A percentile compares a stretch with the other conserved stretches of the same genome.
Conservation (phyloP, 2,113 vertebrate species). For the Oenanthe melanoleuca region DNA sequence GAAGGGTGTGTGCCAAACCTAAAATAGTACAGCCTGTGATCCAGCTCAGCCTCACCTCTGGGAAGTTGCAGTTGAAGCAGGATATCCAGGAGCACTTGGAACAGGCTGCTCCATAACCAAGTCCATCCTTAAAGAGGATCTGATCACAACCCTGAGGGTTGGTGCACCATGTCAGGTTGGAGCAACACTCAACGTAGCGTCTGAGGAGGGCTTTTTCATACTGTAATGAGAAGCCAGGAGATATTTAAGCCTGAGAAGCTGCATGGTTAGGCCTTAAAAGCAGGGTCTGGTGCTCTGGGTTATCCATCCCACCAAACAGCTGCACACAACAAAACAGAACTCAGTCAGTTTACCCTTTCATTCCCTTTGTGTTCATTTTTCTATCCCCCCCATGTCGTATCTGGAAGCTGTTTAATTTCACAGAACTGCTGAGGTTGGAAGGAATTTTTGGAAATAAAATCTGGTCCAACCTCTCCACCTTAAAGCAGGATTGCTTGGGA, state of each 20-base stretch:
- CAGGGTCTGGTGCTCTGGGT: background rate
- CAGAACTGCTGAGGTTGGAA: background rate
- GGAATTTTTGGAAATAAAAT: background rate
- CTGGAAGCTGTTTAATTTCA: background rate
- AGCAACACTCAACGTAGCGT: slow-evolving; percentile 92
- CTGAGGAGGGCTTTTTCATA: slow-evolving; percentile 91
- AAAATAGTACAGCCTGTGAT: background rate
- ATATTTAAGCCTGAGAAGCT: background rate
- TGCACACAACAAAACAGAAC: background rate
- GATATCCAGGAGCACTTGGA: slow-evolving; percentile 95
- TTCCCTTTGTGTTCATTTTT: background rate
- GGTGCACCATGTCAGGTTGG: slow-evolving; percentile 98
- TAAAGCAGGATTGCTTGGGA: background rate
- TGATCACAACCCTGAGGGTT: slow-evolving; percentile 97
- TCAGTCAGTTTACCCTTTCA: background rate
- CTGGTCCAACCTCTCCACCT: background rate
- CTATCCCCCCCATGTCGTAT: accelerated
- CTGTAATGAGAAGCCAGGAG: slow-evolving; percentile 62
- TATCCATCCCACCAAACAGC: background rate
- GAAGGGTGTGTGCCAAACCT: background rate
- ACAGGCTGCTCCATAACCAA: slow-evolving; percentile 90
- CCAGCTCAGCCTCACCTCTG: slow-evolving; percentile 82
- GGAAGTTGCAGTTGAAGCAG: slow-evolving; percentile 96
- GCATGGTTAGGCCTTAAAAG: background rate
- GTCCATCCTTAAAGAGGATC: slow-evolving; percentile 91